phyloP scores from a whole-genome alignment of 2,113 vertebrate genomes.

The Diphyllodes magnificus region DNA sequence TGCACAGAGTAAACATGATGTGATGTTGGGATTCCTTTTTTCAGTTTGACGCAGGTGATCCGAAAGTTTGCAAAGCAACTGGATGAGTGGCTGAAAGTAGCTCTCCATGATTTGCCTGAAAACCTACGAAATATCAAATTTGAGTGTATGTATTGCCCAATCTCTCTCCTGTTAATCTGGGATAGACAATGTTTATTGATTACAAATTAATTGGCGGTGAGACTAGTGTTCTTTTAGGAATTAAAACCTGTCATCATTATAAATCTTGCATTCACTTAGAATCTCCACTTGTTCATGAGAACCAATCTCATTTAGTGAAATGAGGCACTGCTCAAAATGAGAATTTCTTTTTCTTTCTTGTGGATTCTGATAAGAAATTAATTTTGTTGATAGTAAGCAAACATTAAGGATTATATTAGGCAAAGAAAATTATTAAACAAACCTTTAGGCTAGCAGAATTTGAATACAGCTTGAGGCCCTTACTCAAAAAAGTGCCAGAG shows the following conservation, averaged over 20 bases:
- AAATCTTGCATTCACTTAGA: not conserved
- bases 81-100: constrained; percentile 97
- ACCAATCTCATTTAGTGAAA: not conserved
- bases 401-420: constrained; percentile 49
- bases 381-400: constrained; percentile 57
- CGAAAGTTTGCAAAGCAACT: constrained; percentile 98
- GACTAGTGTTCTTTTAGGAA: not conserved
- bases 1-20: not conserved
- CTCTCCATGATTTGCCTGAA: constrained; percentile 94
- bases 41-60: constrained; percentile 96
- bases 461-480: constrained; percentile 69
- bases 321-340: not conserved
- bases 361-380: not conserved
- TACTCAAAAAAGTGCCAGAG: constrained; percentile 58
- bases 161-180: not conserved
- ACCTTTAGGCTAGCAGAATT: constrained; percentile 46
- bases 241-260: not conserved
- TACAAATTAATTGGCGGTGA: constrained; percentile 8
- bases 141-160: constrained; percentile 78
- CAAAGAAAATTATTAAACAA: constrained; percentile 63
- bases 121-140: constrained; percentile 98
- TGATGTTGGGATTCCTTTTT: not conserved
- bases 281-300: not conserved
- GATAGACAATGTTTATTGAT: not conserved
- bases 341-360: not conserved